Evolutionary conservation across 2,113 vertebrate genomes (phyloP).

Genomic region (Callocephalon fimbriatum): DNA sequence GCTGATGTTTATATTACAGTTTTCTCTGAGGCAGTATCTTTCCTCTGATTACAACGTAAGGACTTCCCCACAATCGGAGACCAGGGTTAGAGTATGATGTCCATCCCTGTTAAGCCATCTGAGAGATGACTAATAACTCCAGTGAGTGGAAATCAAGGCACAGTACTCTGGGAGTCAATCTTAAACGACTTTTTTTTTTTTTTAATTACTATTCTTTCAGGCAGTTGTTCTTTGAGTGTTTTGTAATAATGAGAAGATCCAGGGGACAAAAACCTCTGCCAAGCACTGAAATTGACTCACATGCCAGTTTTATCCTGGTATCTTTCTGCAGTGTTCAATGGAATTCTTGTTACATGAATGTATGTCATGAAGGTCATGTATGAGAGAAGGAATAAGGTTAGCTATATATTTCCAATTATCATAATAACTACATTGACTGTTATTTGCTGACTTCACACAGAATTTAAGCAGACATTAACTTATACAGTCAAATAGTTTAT

Average conservation of each 20-base stretch:
- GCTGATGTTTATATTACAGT: slow-evolving; percentile 45
- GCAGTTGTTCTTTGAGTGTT: not conserved
- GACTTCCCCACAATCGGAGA: not conserved
- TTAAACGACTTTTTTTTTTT: not conserved
- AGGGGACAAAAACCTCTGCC: not conserved
- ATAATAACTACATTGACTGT: not conserved
- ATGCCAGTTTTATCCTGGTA: not conserved
- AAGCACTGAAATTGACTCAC: not conserved
- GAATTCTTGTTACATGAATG: not conserved
- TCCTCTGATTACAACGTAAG: slow-evolving; percentile 51
- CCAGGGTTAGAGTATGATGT: slow-evolving; percentile 31
- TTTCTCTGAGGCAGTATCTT: slow-evolving; percentile 63
- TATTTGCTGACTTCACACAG: not conserved
- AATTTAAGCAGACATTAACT: not conserved
- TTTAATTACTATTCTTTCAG: not conserved
- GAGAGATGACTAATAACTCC: not conserved
- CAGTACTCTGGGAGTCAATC: not conserved
- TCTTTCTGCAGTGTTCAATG: not conserved
- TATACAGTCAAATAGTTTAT: not conserved
- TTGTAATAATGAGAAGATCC: slow-evolving; percentile 10
- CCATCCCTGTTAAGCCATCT: slow-evolving; percentile 15
- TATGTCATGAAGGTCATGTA: not conserved
- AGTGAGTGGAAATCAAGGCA: slow-evolving; percentile 13
- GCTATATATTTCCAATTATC: not conserved
- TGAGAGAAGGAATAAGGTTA: not conserved